Percentiles rank a stretch among this genome's conserved stretches.
phyloP scores from a whole-genome alignment of 2,113 vertebrate species.

The Daubentonia madagascariensis region DNA sequence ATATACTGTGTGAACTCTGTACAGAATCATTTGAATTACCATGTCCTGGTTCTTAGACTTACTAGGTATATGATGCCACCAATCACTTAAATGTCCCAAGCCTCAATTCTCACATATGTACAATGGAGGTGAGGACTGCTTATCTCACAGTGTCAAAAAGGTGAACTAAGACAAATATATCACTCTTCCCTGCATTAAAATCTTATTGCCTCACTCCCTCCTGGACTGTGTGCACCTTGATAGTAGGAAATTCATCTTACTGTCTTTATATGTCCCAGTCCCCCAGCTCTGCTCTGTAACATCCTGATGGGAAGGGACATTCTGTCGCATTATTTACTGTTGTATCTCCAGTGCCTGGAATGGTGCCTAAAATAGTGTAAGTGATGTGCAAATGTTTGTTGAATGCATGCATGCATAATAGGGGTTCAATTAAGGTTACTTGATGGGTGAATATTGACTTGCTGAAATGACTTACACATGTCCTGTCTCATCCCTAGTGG shows the following conservation, averaged over 20 bases:
- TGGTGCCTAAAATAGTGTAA: rapidly evolving
- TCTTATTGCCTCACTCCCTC: neutral
- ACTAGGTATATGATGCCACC: rapidly evolving
- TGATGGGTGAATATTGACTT: neutral
- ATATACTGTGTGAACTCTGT: rapidly evolving
- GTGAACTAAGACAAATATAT: neutral
- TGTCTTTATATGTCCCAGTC: rapidly evolving
- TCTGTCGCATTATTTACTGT: neutral
- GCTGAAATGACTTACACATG: neutral
- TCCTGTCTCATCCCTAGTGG: neutral
- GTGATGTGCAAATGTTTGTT: neutral
- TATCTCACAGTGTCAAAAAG: neutral
- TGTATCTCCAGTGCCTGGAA: neutral
- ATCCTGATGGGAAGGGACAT: neutral
- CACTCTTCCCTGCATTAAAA: neutral
- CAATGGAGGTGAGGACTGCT: neutral
- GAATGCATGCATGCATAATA: too few species aligned
- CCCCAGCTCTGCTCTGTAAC: neutral
- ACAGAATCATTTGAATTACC: neutral
- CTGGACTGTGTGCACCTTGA: neutral
- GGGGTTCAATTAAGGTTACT: neutral
- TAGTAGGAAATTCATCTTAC: neutral
- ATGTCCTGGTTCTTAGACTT: neutral
- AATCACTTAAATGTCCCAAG: neutral
- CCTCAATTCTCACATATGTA: neutral